A percentile compares a stretch with the other conserved stretches of the same genome.
Evolutionary conservation across 2,113 vertebrate species (phyloP).

Genomic region (Gobiocypris rarus): DNA sequence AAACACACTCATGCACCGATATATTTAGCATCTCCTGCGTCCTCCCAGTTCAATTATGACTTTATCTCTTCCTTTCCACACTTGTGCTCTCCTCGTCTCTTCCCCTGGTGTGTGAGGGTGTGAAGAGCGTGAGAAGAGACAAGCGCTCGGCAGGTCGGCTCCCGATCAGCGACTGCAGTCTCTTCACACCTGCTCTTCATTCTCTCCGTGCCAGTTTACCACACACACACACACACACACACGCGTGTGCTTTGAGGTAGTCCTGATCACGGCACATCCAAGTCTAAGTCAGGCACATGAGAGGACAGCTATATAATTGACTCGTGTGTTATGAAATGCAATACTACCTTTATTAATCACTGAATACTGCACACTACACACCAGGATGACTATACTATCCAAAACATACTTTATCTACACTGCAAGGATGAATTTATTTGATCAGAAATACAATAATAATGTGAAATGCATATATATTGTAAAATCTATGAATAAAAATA

Average conservation of each 20-base stretch:
- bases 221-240: neutral
- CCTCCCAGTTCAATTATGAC: conserved; percentile 87
- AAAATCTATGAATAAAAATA: too few species aligned
- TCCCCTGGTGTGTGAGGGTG: conserved; percentile 84
- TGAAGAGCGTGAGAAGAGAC: conserved; percentile 87
- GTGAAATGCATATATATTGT: neutral
- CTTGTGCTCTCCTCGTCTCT: conserved; percentile 77
- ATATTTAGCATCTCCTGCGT: conserved; percentile 64
- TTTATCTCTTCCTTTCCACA: conserved; percentile 61
- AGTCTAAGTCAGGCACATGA: neutral
- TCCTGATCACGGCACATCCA: neutral
- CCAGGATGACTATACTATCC: neutral
- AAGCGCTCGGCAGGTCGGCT: conserved; percentile 90
- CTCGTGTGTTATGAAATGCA: neutral
- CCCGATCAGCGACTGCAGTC: conserved; percentile 88
- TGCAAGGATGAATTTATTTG: neutral
- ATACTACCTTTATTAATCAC: neutral
- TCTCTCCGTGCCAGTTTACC: conserved; percentile 73
- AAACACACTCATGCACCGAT: conserved; percentile 61
- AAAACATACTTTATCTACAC: too few species aligned
- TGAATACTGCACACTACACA: too few species aligned
- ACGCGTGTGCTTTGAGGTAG: too few species aligned
- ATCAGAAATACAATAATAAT: neutral
- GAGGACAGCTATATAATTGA: neutral
- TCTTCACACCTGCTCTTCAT: too few species aligned